These are phyloP conservation scores for Chrysochloris asiatica DNA, from an alignment of 2,113 vertebrate species.

Conservation along the genomic window DNA sequence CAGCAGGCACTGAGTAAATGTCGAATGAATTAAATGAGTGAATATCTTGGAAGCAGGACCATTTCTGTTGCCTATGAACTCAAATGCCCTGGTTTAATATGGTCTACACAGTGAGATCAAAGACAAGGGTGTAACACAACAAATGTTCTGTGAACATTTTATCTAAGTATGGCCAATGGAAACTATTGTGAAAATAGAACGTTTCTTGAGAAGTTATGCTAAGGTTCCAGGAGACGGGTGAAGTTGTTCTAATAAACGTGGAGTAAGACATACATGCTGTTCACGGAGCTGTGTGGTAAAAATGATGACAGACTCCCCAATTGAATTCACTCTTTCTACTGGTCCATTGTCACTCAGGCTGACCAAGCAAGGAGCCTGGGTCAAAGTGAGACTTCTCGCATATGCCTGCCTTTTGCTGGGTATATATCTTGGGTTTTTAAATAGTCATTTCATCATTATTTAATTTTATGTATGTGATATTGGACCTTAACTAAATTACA, in stretches of 20 bases:
- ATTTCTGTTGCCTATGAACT: not conserved
- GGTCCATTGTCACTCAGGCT: not conserved
- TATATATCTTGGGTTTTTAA: not conserved
- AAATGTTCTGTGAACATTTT: not conserved
- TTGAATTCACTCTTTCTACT: not conserved
- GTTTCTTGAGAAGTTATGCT: not conserved
- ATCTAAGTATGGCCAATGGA: not conserved
- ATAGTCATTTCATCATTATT: not conserved
- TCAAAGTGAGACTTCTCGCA: not conserved
- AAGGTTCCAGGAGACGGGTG: not conserved
- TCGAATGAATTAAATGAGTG: not conserved
- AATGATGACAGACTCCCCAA: not conserved
- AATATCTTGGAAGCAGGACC: not conserved
- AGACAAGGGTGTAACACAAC: not conserved
- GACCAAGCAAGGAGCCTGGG: no score
- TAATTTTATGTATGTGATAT: not conserved
- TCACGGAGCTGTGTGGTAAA: not conserved
- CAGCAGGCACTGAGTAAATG: not conserved
- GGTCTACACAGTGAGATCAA: not conserved
- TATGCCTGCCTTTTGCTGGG: not conserved
- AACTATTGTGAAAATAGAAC: constrained; percentile 1
- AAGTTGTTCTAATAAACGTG: not conserved
- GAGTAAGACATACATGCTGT: not conserved
- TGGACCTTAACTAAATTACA: not conserved
- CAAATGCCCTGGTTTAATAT: not conserved